Percentiles rank a stretch among this genome's conserved stretches.
Evolutionary conservation across 2,888 invertebrate species (phyloP).

Genomic region (Polydrusus cervinus): DNA sequence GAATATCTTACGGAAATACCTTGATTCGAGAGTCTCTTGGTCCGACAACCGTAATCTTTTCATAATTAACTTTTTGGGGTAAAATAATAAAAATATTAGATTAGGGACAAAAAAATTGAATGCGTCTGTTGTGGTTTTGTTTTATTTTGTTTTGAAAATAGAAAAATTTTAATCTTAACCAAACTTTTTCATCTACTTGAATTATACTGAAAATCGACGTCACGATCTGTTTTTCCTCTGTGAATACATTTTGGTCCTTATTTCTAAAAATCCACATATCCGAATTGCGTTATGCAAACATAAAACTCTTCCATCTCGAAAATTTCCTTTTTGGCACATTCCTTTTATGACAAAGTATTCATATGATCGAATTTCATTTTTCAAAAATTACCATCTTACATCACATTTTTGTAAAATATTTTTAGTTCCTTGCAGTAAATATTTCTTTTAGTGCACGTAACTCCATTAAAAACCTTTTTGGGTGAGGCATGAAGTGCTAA

Average conservation of each 20-base stretch:
- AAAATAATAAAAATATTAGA: too few relatives aligned
- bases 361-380: slow-evolving; percentile 40
- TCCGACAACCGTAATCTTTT: background rate
- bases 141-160: background rate
- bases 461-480: background rate
- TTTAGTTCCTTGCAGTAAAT: background rate
- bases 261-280: too few relatives aligned
- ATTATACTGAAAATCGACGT: background rate
- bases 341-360: slow-evolving; percentile 33
- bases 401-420: slow-evolving; percentile 37
- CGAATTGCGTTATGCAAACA: background rate
- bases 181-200: background rate
- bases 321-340: background rate
- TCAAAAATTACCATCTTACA: slow-evolving; percentile 41
- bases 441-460: background rate
- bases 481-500: background rate
- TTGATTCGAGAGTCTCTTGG: slow-evolving; percentile 44
- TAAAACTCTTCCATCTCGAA: background rate
- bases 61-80: background rate
- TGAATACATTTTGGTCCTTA: too few relatives aligned
- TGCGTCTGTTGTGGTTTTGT: background rate
- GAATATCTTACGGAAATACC: slow-evolving; percentile 63
- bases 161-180: too few relatives aligned
- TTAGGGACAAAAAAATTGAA: background rate
- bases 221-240: background rate